Base-by-base conservation (phyloP, 2,113 vertebrate species). In the Anguilla rostrata region DNA sequence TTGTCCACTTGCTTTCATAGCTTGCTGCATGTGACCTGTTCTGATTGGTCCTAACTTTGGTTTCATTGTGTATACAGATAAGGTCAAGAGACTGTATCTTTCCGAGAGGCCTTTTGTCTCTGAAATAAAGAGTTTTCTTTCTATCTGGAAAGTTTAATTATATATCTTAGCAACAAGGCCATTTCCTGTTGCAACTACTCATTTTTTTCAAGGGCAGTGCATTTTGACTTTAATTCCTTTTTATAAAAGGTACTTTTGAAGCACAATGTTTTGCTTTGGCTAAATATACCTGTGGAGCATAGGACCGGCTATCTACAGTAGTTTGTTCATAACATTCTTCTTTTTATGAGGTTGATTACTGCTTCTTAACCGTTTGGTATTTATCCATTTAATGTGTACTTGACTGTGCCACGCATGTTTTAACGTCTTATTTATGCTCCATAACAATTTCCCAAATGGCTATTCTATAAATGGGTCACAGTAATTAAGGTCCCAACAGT, bases 11-110 rank as follows among this genome's bases (percentile, higher is more conserved):
- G 2, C 6, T 82, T 49, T 75, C 9, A 34, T 5, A 34, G 71
- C n/a, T n/a, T 75, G 71, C 71, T 12, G 11, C 9, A 8, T 49
- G 26, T 56, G 43, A 29, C 20, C n/a, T 82, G 49, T 66, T 78
- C 56, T 46, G 4, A 3, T 26, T 34, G 12, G 29, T 20, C 85
- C 43, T 15, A 49, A 41, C 9, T 34, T 6, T 66, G 60, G 15
- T 81, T 39, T 81, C 16, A 63, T 66, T 43, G 20, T 41, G 81
- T 86, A 18, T 49, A 43, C 53, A 86, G 56, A 63, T 81, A 63
- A 81, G 40, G 18, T 39, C 39, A 29, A 5, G 34, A 22, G 14
- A 34, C 26, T 81, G 75, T 26, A 39, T 75, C 26, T 75, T n/a
- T 29, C 71, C 12, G n/a, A n/a, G 71, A 34, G 34, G 71, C 26